Evolutionary conservation across 1,140 invertebrate species (phyloP).

Genomic region (Brachionus paranguensis): DNA sequence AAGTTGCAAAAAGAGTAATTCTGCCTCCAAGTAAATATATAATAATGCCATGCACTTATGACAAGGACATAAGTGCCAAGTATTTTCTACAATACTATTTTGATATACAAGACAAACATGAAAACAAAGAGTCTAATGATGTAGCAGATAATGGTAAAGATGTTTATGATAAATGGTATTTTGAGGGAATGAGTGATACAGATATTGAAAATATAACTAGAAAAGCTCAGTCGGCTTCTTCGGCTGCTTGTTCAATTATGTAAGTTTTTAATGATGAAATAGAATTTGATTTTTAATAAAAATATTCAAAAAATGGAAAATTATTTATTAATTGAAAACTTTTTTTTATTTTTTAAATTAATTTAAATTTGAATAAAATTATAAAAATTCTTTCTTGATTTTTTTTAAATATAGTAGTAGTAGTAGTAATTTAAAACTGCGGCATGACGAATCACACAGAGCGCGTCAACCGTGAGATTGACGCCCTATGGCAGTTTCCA

Average conservation of each 20-base stretch:
- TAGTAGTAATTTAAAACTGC: too few species aligned
- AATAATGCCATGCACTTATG: background rate
- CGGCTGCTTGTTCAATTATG: background rate
- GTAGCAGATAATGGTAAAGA: background rate
- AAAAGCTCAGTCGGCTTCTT: background rate
- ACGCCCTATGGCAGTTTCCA: too few species aligned
- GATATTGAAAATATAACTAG: background rate
- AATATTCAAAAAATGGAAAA: background rate
- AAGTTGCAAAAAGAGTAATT: background rate
- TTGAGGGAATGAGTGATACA: background rate
- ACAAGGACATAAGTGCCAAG: background rate
- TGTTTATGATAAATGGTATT: background rate
- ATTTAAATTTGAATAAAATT: too few species aligned
- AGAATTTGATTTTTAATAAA: background rate
- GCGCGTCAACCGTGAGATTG: too few species aligned
- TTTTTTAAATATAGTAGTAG: too few species aligned
- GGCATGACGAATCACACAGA: too few species aligned
- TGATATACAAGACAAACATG: background rate
- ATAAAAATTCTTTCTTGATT: too few species aligned
- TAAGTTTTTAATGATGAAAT: background rate
- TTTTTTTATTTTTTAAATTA: too few species aligned
- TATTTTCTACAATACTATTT: background rate
- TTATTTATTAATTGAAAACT: too few species aligned
- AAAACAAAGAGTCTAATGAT: background rate
- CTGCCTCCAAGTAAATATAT: background rate